Conservation (phyloP, 2,888 invertebrate genomes). For the Parnassius orleans region DNA sequence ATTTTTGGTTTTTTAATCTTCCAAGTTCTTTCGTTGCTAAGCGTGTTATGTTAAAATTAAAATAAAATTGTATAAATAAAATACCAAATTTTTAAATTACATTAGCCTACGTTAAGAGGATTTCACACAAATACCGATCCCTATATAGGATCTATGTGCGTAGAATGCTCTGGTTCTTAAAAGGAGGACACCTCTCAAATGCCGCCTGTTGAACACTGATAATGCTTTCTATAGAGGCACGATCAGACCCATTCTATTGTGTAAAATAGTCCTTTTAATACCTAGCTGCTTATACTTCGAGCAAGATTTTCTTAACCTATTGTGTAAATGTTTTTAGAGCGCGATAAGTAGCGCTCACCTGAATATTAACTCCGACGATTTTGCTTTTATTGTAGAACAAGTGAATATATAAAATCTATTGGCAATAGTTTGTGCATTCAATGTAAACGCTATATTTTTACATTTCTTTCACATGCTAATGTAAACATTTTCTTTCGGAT, state of each 20-base stretch:
- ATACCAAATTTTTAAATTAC: conserved; percentile 12
- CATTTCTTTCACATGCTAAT: conserved; percentile 10
- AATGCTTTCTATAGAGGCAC: conserved; percentile 28
- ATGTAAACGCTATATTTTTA: conserved; percentile 1
- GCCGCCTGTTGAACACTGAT: conserved; percentile 29
- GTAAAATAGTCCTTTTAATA: conserved; percentile 28
- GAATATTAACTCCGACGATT: conserved; percentile 25
- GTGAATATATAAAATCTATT: conserved; percentile 18
- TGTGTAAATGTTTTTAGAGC: conserved; percentile 28
- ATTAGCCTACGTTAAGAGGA: conserved; percentile 17
- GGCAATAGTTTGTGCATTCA: conserved; percentile 6
- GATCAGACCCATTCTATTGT: conserved; percentile 29
- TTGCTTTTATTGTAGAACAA: conserved; percentile 18
- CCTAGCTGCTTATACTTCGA: conserved; percentile 25
- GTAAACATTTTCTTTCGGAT: too few species aligned
- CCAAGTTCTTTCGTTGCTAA: too few species aligned
- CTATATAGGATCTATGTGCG: conserved; percentile 27
- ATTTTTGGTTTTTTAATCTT: too few species aligned
- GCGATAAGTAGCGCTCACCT: conserved; percentile 25
- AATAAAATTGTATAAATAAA: conserved; percentile 7
- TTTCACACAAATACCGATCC: conserved; percentile 26
- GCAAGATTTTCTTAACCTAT: conserved; percentile 27
- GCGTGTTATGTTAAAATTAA: not conserved
- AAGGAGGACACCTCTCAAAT: conserved; percentile 30
- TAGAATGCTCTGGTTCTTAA: conserved; percentile 25